Conservation (phyloP, 1,140 invertebrate genomes). For the Anthonomus grandis region DNA sequence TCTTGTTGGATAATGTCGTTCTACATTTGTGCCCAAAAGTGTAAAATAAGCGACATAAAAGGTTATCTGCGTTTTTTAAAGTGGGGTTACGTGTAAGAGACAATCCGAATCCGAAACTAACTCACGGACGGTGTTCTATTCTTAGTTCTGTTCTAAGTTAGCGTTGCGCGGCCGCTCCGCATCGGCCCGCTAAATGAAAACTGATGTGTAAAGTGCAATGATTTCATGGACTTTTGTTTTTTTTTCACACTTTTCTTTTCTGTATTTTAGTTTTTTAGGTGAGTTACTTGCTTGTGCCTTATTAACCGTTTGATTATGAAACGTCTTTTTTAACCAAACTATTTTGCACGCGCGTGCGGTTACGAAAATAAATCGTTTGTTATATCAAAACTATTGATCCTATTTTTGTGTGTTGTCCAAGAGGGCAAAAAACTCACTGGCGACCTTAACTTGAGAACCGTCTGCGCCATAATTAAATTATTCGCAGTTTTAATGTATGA, state of each 20-base stretch:
- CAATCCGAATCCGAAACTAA: slow-evolving; percentile 45
- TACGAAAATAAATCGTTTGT: too few relatives aligned
- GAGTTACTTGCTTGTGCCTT: too few relatives aligned
- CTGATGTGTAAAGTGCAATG: slow-evolving; percentile 43
- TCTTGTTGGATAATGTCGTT: not conserved
- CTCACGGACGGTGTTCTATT: slow-evolving; percentile 45
- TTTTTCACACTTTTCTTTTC: slow-evolving; percentile 6
- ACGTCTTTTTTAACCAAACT: too few relatives aligned
- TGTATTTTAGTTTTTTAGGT: slow-evolving; percentile 4
- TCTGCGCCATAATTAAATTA: too few relatives aligned
- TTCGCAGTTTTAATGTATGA: too few relatives aligned
- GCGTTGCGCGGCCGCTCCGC: slow-evolving; percentile 31
- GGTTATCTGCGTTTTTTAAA: slow-evolving; percentile 29
- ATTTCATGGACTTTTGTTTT: slow-evolving; percentile 35
- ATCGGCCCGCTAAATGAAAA: too few relatives aligned
- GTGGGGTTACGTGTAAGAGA: slow-evolving; percentile 41
- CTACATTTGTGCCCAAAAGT: slow-evolving; percentile 1
- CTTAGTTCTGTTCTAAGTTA: slow-evolving; percentile 41
- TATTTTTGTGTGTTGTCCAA: too few relatives aligned
- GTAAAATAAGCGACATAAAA: slow-evolving; percentile 30
- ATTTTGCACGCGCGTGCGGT: too few relatives aligned
- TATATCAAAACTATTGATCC: too few relatives aligned
- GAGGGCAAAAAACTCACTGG: too few relatives aligned
- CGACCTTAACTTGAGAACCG: too few relatives aligned
- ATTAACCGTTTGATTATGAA: too few relatives aligned